Evolutionary conservation across 2,888 invertebrate species (phyloP).

Genomic region (Drosophila nr. medialis): DNA sequence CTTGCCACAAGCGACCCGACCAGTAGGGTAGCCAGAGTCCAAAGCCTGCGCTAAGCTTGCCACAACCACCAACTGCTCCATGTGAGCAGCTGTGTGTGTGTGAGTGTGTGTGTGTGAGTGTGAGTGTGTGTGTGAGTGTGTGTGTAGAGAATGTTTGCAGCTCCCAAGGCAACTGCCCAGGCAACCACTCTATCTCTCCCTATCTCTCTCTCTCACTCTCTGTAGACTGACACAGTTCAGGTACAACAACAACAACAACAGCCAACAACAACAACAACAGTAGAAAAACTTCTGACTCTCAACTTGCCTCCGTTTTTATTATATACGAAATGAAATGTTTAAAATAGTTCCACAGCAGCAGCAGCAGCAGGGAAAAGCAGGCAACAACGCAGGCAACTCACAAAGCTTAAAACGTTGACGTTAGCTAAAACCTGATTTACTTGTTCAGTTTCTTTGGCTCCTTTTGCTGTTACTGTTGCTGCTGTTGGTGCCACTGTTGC

Average conservation of each 20-base stretch:
- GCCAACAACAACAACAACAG: background rate
- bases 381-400: conserved; percentile 23
- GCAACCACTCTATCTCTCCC: background rate
- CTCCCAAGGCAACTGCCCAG: background rate
- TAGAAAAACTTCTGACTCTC: background rate
- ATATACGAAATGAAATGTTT: conserved; percentile 66
- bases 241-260: conserved; percentile 1
- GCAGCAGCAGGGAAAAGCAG: conserved; percentile 11
- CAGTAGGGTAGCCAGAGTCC: conserved; percentile 25
- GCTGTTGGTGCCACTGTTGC: conserved; percentile 18
- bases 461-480: conserved; percentile 31
- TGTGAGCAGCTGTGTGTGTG: background rate
- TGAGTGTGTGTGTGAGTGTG: background rate
- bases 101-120: background rate
- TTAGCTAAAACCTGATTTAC: conserved; percentile 73
- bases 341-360: conserved; percentile 60
- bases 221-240: conserved; percentile 15
- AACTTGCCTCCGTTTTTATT: conserved; percentile 44
- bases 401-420: conserved; percentile 73
- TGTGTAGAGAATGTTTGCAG: conserved; percentile 5
- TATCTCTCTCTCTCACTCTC: background rate
- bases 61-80: conserved; percentile 9
- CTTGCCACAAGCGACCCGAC: conserved; percentile 52
- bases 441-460: conserved; percentile 58
- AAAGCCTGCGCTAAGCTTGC: conserved; percentile 29